These are phyloP conservation scores for Zelostemma sp. DNA, from an alignment of 1,140 invertebrate genomes.

Conservation along the genomic window DNA sequence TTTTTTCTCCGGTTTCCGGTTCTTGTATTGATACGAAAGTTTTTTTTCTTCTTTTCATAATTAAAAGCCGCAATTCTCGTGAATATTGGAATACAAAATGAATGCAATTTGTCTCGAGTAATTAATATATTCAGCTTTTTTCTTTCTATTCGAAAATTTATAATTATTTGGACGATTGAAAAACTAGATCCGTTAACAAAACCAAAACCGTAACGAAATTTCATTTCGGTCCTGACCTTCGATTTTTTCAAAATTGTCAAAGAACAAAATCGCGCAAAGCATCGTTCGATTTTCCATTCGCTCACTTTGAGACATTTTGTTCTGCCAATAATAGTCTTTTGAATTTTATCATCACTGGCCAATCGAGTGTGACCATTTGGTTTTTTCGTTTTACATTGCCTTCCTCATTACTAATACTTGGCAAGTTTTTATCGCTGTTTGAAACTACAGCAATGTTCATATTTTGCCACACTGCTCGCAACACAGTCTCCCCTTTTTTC, in stretches of 20 bases:
- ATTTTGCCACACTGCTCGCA: slow-evolving; percentile 42
- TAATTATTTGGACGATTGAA: too few species aligned
- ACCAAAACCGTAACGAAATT: slow-evolving; percentile 4
- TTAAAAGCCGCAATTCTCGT: not conserved
- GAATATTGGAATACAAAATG: not conserved
- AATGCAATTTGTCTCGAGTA: too few species aligned
- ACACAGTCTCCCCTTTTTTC: slow-evolving; percentile 21
- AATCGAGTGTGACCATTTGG: slow-evolving; percentile 47
- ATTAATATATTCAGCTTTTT: too few species aligned
- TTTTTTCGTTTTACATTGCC: slow-evolving; percentile 50
- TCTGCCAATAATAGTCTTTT: slow-evolving; percentile 37
- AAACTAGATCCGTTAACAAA: not conserved
- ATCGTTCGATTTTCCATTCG: slow-evolving; percentile 21
- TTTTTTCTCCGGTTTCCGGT: not conserved
- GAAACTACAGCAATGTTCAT: slow-evolving; percentile 35
- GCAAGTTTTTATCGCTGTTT: slow-evolving; percentile 34
- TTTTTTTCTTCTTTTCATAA: not conserved
- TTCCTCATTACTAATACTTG: slow-evolving; percentile 40
- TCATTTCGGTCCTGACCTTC: slow-evolving; percentile 16
- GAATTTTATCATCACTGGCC: slow-evolving; percentile 51
- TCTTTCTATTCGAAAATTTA: too few species aligned
- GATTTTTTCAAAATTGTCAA: too few species aligned
- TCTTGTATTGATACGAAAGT: too few species aligned
- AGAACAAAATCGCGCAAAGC: slow-evolving; percentile 10
- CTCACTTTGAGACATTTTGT: slow-evolving; percentile 30